Conservation (phyloP, 92 coral and sea anemone species). For the Muricea muricata region DNA sequence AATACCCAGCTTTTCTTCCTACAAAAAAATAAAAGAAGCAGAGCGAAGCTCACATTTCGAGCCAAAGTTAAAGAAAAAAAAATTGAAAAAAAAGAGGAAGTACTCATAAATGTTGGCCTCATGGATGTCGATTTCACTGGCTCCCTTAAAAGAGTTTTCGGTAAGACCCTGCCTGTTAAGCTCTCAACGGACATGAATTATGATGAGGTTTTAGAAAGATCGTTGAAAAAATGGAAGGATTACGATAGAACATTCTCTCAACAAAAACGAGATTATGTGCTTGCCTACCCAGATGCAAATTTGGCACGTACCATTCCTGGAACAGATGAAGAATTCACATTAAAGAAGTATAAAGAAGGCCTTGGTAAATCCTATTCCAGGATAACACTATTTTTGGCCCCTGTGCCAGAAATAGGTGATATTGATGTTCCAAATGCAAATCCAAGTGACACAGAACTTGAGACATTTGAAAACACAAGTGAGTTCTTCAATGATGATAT, state of each 20-base stretch:
- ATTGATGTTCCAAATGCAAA: constrained; percentile 1
- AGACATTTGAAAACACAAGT: no score
- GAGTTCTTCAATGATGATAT: no score
- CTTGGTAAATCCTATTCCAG: constrained; percentile 56
- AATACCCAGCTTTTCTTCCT: not conserved
- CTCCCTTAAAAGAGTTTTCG: constrained; percentile 30
- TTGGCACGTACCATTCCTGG: constrained; percentile 56
- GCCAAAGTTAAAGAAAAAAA: constrained; percentile 12
- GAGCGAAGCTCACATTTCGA: not conserved
- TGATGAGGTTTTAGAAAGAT: constrained; percentile 22
- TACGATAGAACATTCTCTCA: constrained; percentile 41
- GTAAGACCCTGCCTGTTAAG: constrained; percentile 46
- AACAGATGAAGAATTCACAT: constrained; percentile 42
- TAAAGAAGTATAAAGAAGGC: constrained; percentile 62
- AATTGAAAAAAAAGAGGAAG: constrained; percentile 22
- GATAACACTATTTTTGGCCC: constrained; percentile 44
- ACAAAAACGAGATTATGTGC: constrained; percentile 49
- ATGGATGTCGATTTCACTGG: constrained; percentile 55
- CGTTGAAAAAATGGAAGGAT: constrained; percentile 31
- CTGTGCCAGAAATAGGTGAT: constrained; percentile 22
- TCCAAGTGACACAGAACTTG: not conserved
- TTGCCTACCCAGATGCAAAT: constrained; percentile 44
- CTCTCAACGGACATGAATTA: not conserved
- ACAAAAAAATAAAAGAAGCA: not conserved
- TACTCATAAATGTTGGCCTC: constrained; percentile 37